Conservation (phyloP, 2,888 invertebrate genomes). For the Troilus luridus region DNA sequence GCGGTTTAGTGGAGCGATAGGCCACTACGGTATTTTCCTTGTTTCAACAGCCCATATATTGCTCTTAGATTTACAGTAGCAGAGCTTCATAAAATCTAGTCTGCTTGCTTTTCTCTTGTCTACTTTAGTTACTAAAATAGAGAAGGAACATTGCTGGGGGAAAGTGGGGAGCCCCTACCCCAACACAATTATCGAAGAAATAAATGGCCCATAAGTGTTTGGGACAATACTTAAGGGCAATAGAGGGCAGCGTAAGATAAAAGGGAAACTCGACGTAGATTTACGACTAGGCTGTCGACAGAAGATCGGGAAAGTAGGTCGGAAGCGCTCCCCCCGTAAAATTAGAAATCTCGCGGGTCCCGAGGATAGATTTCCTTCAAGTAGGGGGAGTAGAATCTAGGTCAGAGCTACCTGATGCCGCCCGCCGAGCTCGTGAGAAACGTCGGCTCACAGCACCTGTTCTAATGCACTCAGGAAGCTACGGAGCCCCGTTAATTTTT, state of each 20-base stretch:
- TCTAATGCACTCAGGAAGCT: conserved; percentile 28
- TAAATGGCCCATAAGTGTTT: neutral
- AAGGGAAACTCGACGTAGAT: conserved; percentile 22
- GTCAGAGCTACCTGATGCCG: conserved; percentile 52
- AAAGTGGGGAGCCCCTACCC: neutral
- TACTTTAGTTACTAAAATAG: neutral
- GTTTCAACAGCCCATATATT: neutral
- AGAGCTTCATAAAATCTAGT: neutral
- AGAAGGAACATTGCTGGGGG: neutral
- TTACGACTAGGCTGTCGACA: conserved; percentile 34
- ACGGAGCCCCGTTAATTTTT: neutral
- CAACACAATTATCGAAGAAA: neutral
- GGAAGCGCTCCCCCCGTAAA: conserved; percentile 57
- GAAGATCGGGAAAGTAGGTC: conserved; percentile 55
- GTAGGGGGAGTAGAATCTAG: conserved; percentile 49
- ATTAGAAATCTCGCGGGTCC: conserved; percentile 51
- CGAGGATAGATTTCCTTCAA: conserved; percentile 42
- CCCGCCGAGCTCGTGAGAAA: conserved; percentile 51
- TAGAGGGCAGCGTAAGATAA: conserved; percentile 18
- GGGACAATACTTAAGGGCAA: neutral
- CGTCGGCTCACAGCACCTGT: conserved; percentile 14
- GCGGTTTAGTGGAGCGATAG: neutral
- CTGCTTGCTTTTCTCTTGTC: neutral
- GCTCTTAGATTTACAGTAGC: neutral
- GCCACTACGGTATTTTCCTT: neutral